Conservation (phyloP, 2,113 vertebrate genomes). For the Sturnira hondurensis region DNA sequence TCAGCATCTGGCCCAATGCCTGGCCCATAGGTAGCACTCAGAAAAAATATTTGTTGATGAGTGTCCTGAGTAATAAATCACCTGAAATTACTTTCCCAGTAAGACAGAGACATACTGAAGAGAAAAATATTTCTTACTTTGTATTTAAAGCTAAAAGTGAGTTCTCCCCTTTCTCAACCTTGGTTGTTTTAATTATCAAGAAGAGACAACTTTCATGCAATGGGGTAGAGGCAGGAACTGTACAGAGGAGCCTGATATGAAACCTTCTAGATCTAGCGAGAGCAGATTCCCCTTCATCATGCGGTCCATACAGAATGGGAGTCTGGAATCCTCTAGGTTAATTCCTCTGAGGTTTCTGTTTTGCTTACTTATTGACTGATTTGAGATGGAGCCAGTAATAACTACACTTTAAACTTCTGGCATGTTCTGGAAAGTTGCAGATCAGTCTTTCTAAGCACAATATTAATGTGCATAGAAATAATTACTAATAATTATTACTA, state of each 20-base stretch:
- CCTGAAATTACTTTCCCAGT: not conserved
- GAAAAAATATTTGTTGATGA: not conserved
- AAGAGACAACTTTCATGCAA: not conserved
- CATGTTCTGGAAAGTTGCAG: not conserved
- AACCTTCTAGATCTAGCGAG: not conserved
- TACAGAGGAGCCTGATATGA: not conserved
- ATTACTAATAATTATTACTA: not conserved
- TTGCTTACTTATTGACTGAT: conserved; percentile 6
- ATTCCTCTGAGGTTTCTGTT: not conserved
- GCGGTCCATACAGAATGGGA: not conserved
- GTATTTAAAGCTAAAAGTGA: not conserved
- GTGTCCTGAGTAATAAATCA: not conserved
- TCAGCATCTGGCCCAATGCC: not conserved
- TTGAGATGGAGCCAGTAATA: not conserved
- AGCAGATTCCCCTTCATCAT: not conserved
- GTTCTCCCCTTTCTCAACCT: not conserved
- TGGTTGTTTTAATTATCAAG: not conserved
- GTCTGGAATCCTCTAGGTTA: not conserved
- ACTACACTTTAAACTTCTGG: conserved; percentile 20
- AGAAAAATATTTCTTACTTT: not conserved
- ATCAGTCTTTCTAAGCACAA: not conserved
- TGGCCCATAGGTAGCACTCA: not conserved
- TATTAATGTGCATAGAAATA: not conserved
- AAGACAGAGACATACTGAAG: not conserved
- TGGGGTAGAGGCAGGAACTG: not conserved